Evolutionary conservation across 2,797 vertebrate species (phyloP).

Genomic region (Scolopax rusticola): DNA sequence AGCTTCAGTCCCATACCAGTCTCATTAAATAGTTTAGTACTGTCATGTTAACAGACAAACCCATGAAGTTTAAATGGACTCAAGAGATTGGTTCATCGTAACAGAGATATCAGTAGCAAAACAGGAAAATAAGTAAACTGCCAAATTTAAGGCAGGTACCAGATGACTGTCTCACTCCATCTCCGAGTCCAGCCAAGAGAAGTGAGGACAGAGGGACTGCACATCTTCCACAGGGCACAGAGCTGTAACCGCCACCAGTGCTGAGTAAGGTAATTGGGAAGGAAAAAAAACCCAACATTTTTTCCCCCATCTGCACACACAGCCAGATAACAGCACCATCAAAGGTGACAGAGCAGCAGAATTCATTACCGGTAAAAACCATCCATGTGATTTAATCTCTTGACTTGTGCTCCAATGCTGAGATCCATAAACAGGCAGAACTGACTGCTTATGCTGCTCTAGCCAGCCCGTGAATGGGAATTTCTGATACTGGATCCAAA

Average conservation of each 20-base stretch:
- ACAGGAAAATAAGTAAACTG: background rate
- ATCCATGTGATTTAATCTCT: background rate
- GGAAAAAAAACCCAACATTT: background rate
- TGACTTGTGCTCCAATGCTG: background rate
- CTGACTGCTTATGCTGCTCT: background rate
- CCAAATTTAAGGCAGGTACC: background rate
- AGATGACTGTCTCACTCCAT: background rate
- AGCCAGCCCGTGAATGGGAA: background rate
- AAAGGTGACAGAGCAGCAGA: background rate
- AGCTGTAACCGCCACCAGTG: rapidly evolving
- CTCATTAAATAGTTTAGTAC: background rate
- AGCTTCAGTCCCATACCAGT: background rate
- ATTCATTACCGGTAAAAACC: background rate
- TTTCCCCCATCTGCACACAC: background rate
- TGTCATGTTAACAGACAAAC: background rate
- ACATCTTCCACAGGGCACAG: rapidly evolving
- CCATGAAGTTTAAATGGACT: background rate
- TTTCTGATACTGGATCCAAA: constrained; percentile 27
- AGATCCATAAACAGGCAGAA: background rate
- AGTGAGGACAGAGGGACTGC: background rate
- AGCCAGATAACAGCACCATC: background rate
- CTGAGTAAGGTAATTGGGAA: background rate
- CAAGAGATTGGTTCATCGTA: background rate
- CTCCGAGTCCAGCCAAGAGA: rapidly evolving
- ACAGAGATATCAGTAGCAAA: background rate